phyloP scores from a whole-genome alignment of 2,113 vertebrate genomes.

The Thryonomys swinderianus region DNA sequence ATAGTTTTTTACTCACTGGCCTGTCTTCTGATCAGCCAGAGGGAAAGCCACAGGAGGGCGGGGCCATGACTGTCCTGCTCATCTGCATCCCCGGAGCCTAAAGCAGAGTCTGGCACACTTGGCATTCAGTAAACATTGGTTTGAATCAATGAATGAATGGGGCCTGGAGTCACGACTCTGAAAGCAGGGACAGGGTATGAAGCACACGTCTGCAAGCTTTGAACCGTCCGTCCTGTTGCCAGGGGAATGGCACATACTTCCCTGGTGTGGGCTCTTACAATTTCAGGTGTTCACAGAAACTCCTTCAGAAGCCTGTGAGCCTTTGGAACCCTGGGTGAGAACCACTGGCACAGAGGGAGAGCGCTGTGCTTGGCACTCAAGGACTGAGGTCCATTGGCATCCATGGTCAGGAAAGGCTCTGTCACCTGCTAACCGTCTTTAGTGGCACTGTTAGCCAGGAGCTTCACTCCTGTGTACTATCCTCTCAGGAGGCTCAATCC shows the following conservation, averaged over 20 bases:
- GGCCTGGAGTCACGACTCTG: not conserved
- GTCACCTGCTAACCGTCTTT: not conserved
- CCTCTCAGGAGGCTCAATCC: no score
- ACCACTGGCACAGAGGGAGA: rapidly evolving
- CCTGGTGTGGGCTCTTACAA: rapidly evolving
- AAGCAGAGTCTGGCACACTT: rapidly evolving
- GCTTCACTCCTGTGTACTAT: not conserved
- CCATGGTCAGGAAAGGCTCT: not conserved
- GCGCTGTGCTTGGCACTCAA: not conserved
- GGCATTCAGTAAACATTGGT: rapidly evolving
- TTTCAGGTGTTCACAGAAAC: not conserved
- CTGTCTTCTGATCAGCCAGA: not conserved
- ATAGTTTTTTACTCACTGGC: not conserved
- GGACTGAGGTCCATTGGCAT: no score
- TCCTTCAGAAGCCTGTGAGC: no score
- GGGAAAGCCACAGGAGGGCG: not conserved
- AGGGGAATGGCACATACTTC: rapidly evolving
- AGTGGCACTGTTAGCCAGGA: no score
- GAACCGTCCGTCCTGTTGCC: rapidly evolving
- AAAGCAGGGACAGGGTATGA: rapidly evolving
- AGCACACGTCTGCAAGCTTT: rapidly evolving
- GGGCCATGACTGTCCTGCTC: not conserved
- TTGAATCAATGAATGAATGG: rapidly evolving
- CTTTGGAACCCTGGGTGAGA: not conserved
- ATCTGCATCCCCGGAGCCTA: not conserved